These are phyloP conservation scores for Serranus cabrilla DNA, from an alignment of 2,797 vertebrate genomes.

Conservation along the genomic window DNA sequence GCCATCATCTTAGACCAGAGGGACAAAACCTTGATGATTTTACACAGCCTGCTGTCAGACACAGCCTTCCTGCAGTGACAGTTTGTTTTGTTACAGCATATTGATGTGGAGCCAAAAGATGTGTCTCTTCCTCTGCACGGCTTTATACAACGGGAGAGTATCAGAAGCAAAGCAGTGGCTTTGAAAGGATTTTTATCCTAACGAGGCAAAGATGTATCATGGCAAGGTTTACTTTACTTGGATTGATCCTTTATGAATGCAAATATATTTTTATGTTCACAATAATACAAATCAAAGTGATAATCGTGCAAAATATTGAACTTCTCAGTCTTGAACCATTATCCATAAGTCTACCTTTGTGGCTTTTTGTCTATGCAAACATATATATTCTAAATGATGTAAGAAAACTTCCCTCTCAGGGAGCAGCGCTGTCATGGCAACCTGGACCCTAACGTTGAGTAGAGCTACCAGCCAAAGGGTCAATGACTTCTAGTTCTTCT, in stretches of 20 bases:
- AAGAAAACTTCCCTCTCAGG: background rate
- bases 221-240: constrained; percentile 9
- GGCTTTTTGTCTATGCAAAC: background rate
- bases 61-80: background rate
- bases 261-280: background rate
- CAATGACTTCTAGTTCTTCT: constrained; percentile 35
- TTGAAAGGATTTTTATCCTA: background rate
- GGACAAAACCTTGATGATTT: background rate
- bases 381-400: constrained; percentile 9
- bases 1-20: background rate
- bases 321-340: background rate
- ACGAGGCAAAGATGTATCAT: background rate
- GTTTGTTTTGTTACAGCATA: background rate
- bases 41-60: background rate
- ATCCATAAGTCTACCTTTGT: too few species aligned
- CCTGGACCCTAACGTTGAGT: constrained; percentile 34
- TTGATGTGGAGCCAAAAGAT: background rate
- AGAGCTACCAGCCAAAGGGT: constrained; percentile 33
- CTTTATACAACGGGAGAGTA: too few species aligned
- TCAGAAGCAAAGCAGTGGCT: background rate
- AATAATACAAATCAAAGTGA: constrained; percentile 3
- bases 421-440: constrained; percentile 11
- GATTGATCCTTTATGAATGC: background rate
- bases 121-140: too few species aligned
- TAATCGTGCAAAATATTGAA: background rate